These are phyloP conservation scores for Brenthis ino DNA, from an alignment of 2,888 invertebrate species.

Conservation along the genomic window DNA sequence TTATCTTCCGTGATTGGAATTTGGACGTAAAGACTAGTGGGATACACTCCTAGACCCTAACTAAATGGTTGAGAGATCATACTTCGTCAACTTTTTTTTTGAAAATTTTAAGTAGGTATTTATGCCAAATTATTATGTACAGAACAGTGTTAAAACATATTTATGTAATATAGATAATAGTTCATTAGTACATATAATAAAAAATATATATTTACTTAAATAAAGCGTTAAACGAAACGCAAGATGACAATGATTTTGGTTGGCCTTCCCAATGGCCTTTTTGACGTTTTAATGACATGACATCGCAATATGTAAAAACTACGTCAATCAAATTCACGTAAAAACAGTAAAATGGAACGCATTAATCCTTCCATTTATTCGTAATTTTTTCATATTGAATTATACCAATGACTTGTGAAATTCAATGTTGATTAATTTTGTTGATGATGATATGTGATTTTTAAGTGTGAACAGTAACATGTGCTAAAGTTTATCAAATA, in stretches of 20 bases:
- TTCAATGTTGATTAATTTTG: constrained; percentile 60
- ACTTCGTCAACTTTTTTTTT: no score
- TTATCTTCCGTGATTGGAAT: no score
- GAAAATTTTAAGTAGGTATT: no score
- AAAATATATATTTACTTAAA: no score
- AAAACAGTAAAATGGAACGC: constrained; percentile 63
- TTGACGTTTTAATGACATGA: constrained; percentile 24
- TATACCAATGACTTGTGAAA: constrained; percentile 74
- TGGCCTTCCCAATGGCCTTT: constrained; percentile 9
- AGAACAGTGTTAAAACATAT: no score
- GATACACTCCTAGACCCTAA: no score
- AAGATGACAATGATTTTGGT: constrained; percentile 12
- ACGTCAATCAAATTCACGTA: constrained; percentile 45
- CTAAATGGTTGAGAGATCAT: no score
- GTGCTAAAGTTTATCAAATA: constrained; percentile 23
- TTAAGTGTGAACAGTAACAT: constrained; percentile 27
- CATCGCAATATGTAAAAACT: constrained; percentile 22
- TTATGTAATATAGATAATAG: no score
- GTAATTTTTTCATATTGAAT: constrained; percentile 51
- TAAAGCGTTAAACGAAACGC: constrained; percentile 23
- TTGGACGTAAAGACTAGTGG: no score
- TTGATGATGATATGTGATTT: constrained; percentile 52
- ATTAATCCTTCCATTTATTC: constrained; percentile 48
- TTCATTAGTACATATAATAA: no score
- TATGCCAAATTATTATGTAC: no score